Percentiles rank a stretch among this genome's conserved stretches.
Evolutionary conservation across 2,797 vertebrate genomes (phyloP).

Genomic region (Simalia tracyae): DNA sequence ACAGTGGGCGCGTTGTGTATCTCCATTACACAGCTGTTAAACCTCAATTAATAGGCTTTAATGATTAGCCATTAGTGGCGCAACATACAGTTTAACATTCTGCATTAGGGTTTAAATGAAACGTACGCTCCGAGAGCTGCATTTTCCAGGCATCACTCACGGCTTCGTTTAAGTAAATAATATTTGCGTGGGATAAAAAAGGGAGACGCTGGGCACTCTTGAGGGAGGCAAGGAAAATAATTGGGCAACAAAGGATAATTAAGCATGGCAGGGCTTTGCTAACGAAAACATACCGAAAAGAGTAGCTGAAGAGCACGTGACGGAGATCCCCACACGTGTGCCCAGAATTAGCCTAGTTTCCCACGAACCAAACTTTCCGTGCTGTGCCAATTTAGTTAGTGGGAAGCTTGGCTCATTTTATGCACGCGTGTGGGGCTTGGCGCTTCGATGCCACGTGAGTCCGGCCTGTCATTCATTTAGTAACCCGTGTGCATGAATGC

Average conservation of each 20-base stretch:
- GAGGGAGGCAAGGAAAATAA: not conserved
- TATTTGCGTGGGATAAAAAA: constrained; percentile 10
- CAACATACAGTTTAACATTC: constrained; percentile 68
- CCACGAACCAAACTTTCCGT: not conserved
- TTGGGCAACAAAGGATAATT: constrained; percentile 7
- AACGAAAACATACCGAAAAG: not conserved
- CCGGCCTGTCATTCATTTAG: no score
- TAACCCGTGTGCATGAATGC: no score
- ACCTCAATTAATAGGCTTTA: constrained; percentile 71
- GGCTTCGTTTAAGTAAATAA: constrained; percentile 22
- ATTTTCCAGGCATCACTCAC: constrained; percentile 11
- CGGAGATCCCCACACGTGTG: not conserved
- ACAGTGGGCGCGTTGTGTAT: constrained; percentile 61
- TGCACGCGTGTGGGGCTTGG: not conserved
- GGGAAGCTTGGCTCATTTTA: not conserved
- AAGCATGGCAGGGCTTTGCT: not conserved
- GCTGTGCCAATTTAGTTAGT: not conserved
- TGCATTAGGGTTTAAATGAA: constrained; percentile 60
- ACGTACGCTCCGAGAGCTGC: constrained; percentile 53
- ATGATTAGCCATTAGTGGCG: constrained; percentile 65
- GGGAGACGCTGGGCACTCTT: not conserved
- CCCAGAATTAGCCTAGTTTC: not conserved
- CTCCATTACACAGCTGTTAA: constrained; percentile 70
- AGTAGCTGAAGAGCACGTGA: not conserved
- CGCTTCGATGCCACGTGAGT: no score